Conservation (phyloP, 2,888 invertebrate genomes). For the Protula sp. region DNA sequence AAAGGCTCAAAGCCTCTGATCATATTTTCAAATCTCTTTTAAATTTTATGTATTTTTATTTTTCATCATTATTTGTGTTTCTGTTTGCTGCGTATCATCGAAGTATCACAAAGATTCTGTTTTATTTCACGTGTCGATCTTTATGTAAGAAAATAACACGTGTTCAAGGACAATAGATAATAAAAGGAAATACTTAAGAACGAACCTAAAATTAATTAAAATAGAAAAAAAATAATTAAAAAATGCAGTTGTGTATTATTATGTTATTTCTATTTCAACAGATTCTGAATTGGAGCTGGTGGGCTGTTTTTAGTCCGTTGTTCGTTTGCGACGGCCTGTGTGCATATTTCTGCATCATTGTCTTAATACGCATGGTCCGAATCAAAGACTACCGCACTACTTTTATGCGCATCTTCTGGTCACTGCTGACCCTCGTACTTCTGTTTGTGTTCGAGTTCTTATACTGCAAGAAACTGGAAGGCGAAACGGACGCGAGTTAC, state of each 20-base stretch:
- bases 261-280: not conserved
- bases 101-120: no score
- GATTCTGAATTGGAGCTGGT: conserved; percentile 65
- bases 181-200: not conserved
- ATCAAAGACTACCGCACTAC: conserved; percentile 63
- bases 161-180: no score
- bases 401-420: no score
- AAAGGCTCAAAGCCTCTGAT: no score
- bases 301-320: conserved; percentile 82
- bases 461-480: conserved; percentile 78
- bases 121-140: no score
- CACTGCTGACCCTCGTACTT: conserved; percentile 70
- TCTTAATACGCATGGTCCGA: conserved; percentile 85
- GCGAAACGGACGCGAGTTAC: conserved; percentile 75
- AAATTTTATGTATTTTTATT: no score
- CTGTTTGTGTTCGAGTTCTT: conserved; percentile 87
- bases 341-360: conserved; percentile 90
- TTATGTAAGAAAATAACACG: no score
- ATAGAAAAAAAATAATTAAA: conserved; percentile 32
- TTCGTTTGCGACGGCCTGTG: conserved; percentile 89
- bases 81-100: no score
- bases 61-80: no score
- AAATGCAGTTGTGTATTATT: no score
- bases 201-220: not conserved
- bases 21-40: no score